Base-by-base conservation (phyloP, 2,888 invertebrate genomes). In the Hoplodrina blanda region DNA sequence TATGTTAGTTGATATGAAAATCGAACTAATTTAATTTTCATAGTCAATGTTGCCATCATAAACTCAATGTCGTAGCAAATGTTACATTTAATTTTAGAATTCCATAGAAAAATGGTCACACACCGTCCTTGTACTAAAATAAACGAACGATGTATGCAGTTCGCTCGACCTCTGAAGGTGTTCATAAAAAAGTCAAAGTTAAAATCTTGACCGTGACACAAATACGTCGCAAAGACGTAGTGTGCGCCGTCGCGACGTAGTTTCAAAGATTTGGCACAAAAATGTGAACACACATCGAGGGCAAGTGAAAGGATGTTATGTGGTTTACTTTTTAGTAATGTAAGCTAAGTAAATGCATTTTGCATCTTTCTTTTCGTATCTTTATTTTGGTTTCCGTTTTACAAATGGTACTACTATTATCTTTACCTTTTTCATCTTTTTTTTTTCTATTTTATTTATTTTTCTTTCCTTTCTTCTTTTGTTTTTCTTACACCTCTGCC, bases 131-230 rank as follows among this genome's bases (percentile, higher is more conserved):
- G 78, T 17, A 30, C 46, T 61, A 77, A 66, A 77, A 56, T 30
- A 46, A 63, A 50, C 56, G 17, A 57, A 54, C 54, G 8, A 64
- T 64, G 33, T 72, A 41, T 78, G 78, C 57, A 57, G 3, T 50
- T 15, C 13, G 41, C 50, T 63, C 49, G 41, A 62, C 62, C 50
- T 62, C 60, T 61, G 60, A 57, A 72, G 55, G 73, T 64, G 73
- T 69, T 72, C 72, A 78, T 80, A 75, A 66, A 74, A 76, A 73
- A 75, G 72, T 83, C 75, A 79, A 72, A 73, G 77, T 77, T 82
- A 69, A 71, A 59, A 67, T 62, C 52, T 71, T 85, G 87, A 76
- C 85, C 86, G 72, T 85, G 85, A 85, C 85, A 83, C 55, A 54
- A 53, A 73, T 82, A 57, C 67, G 52, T 53, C 65, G 69, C 20